Base-by-base conservation (phyloP, 2,797 vertebrate genomes). In the Mallotus villosus region DNA sequence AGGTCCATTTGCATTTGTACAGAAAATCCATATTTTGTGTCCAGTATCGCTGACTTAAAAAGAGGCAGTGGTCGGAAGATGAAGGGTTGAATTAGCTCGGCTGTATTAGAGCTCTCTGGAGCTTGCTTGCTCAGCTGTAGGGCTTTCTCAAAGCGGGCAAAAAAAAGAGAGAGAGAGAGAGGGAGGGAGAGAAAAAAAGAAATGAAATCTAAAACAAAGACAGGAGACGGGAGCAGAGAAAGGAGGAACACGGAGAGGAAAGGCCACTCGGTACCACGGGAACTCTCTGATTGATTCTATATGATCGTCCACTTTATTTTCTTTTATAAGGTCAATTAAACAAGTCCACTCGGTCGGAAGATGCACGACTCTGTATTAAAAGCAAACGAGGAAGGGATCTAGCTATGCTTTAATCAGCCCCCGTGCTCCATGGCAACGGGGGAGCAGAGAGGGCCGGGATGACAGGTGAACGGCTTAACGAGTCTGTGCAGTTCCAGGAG, bases 271-370 rank as follows among this genome's bases (percentile, higher is more conserved):
- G 70, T 78, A 75, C 82, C 25, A 29, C 34, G 72, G 79, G 82
- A 83, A 68, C 66, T 70, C 57, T 71, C 37, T 34, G 74, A 86
- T 90, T 78, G 76, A 89, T 92, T 77, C 29, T 68, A 82, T 82
- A 85, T 81, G 82, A 90, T 87, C 83, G 84, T 77, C 73, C 79
- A 81, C 81, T 86, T 90, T 77, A 78, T 84, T 82, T 80, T 81
- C 68, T 73, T 79, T 63, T 78, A 66, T 79, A 74, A 81, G 79
- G 82, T 86, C 85, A 86, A 84, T 88, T 86, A 88, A 83, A 85
- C 71, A 61, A 68, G 63, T 78, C 62, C 68, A 21, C 72, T 74
- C 68, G 24, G 72, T 72, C 34, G 67, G 55, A 74, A 71, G 77
- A 77, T 67, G 46, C 67, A 67, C 67, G 53, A 29, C 16, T 19